Evolutionary conservation across 2,797 vertebrate species (phyloP), one percentile per base, ranked within the genome.

Genomic region (Danionella dracula): DNA sequence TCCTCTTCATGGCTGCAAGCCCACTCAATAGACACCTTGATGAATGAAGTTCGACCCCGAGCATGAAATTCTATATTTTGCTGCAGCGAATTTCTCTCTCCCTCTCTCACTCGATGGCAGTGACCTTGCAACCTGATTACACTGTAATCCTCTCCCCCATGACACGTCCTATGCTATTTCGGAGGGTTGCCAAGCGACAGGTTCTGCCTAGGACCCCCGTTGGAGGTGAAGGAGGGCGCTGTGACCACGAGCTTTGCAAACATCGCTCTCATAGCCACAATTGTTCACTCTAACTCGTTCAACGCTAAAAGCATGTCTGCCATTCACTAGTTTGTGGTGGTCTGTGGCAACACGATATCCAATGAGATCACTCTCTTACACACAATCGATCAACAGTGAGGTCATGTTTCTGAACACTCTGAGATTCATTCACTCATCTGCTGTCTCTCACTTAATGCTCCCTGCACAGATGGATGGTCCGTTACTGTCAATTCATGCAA

Each of bases 181-280:
- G 71, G 75, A 70, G 75, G 67, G 85, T 88, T 87, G 85, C 85
- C 85, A 87, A 73, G 85, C 80, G 86, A 83, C 83, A 78, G 70
- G 71, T 69, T 53, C 81, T 80, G 77, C 83, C 71, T 49, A 80
- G 72, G 81, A 78, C 70, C 76, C 78, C 73, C 74, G 75, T 80
- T 81, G 72, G 71, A 77, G 82, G 72, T 32, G 32, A 65, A 37
- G 66, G 68, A 76, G 68, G 70, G 62, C 49, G 29, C 21, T 21
- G 27, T 72, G 67, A 67, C 64, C 49, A 59, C 37, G 21, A 49
- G 60, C 46, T 4, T 57, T 45, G 46, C 38, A 45, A 27, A 16
- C 41, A 64, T 66, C 29, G 31, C 27, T 7, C 19, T 50, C 32
- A 16, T 34, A 13, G 37, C 66, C 16, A 12, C 44, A 7, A 38